These are phyloP conservation scores for Cerastis leucographa DNA, from an alignment of 2,888 invertebrate genomes.

Conservation along the genomic window DNA sequence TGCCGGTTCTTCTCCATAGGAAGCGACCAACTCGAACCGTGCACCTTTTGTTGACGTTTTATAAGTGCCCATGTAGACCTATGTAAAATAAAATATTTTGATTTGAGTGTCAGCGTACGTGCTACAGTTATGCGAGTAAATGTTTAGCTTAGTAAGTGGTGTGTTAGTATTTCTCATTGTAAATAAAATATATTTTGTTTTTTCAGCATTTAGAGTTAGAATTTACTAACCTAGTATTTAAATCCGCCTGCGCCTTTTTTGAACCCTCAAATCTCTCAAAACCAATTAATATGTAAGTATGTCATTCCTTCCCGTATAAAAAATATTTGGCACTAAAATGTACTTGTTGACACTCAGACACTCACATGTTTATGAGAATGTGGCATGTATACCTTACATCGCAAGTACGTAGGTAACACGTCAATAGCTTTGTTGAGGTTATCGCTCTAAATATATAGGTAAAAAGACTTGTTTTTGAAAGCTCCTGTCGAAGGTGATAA, in stretches of 20 bases:
- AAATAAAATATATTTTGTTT: too few relatives aligned
- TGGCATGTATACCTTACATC: background rate
- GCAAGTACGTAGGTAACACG: constrained; percentile 32
- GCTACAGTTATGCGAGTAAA: too few relatives aligned
- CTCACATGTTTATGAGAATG: constrained; percentile 38
- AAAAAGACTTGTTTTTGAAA: constrained; percentile 27
- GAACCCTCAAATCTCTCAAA: background rate
- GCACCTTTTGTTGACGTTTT: too few relatives aligned
- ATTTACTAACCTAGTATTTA: too few relatives aligned
- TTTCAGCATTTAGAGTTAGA: too few relatives aligned
- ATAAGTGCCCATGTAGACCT: too few relatives aligned
- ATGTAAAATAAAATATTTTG: too few relatives aligned
- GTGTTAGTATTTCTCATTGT: too few relatives aligned
- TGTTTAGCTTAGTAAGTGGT: too few relatives aligned
- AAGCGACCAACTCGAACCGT: too few relatives aligned
- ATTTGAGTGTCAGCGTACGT: too few relatives aligned
- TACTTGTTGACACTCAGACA: constrained; percentile 28
- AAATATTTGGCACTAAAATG: constrained; percentile 30
- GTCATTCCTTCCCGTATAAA: background rate
- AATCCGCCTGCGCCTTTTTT: background rate
- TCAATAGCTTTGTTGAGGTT: constrained; percentile 52
- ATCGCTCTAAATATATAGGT: constrained; percentile 47
- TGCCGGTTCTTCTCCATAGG: too few relatives aligned
- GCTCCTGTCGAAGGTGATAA: background rate
- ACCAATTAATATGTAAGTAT: background rate